phyloP scores from a whole-genome alignment of 1,140 invertebrate genomes.

The Ruditapes philippinarum region DNA sequence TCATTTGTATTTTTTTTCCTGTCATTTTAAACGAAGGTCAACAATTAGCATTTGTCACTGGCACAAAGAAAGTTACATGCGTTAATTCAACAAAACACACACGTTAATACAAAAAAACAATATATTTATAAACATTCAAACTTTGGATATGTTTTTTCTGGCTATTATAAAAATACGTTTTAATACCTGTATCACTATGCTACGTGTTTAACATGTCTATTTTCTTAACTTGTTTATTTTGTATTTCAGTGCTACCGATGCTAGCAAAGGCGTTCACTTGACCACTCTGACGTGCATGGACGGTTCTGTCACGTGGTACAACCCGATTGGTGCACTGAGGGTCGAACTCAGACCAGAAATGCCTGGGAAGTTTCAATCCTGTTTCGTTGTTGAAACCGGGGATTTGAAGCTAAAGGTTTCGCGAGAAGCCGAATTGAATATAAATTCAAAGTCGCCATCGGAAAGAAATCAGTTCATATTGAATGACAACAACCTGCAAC shows the following conservation, averaged over 20 bases:
- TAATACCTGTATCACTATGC: no score
- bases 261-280: constrained; percentile 28
- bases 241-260: constrained; percentile 39
- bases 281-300: constrained; percentile 61
- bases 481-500: constrained; percentile 60
- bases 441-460: constrained; percentile 30
- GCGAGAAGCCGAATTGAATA: constrained; percentile 64
- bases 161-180: no score
- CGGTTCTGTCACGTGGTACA: constrained; percentile 74
- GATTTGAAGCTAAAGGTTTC: constrained; percentile 74
- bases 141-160: no score
- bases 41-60: no score
- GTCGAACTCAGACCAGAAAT: constrained; percentile 67
- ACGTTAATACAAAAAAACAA: no score
- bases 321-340: constrained; percentile 73
- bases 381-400: constrained; percentile 70
- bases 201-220: no score
- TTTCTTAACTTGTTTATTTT: neutral
- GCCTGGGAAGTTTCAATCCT: constrained; percentile 61
- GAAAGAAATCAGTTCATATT: constrained; percentile 2
- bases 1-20: no score
- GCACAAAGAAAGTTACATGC: no score
- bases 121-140: no score
- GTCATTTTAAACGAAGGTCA: no score
- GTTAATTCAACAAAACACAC: no score